A percentile compares a stretch with the other conserved stretches of the same genome.
Evolutionary conservation across 2,113 vertebrate species (phyloP).

Genomic region (Pogonocichla stellata): DNA sequence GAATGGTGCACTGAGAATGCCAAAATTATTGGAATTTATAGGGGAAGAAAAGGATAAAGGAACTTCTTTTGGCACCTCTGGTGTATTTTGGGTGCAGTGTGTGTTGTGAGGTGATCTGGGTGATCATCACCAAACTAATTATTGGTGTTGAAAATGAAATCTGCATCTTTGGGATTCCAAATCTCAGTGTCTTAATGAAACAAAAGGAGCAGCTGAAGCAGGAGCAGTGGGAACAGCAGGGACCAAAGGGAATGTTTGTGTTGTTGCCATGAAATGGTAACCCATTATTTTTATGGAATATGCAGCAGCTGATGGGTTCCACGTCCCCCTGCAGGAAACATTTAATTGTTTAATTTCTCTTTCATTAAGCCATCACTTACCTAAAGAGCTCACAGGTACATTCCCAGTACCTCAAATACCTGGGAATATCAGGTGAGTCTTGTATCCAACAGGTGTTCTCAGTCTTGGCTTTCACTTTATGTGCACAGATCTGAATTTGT

Average conservation of each 20-base stretch:
- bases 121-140: background rate
- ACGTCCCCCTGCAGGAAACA: background rate
- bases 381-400: background rate
- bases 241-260: background rate
- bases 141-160: background rate
- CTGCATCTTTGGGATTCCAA: background rate
- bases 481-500: background rate
- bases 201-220: background rate
- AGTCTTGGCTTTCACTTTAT: background rate
- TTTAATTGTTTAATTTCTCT: background rate
- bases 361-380: background rate
- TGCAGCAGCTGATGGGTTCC: background rate
- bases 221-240: background rate
- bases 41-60: background rate
- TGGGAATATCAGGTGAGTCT: background rate
- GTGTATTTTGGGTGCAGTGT: background rate
- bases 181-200: background rate
- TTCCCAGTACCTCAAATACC: background rate
- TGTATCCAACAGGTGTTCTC: background rate
- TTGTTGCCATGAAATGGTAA: background rate
- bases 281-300: background rate
- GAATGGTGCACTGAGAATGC: background rate
- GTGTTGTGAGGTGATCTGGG: background rate
- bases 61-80: background rate
- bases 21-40: rapidly evolving